Evolutionary conservation across 2,113 vertebrate species (phyloP).

Genomic region (Orientallactaga bullata): DNA sequence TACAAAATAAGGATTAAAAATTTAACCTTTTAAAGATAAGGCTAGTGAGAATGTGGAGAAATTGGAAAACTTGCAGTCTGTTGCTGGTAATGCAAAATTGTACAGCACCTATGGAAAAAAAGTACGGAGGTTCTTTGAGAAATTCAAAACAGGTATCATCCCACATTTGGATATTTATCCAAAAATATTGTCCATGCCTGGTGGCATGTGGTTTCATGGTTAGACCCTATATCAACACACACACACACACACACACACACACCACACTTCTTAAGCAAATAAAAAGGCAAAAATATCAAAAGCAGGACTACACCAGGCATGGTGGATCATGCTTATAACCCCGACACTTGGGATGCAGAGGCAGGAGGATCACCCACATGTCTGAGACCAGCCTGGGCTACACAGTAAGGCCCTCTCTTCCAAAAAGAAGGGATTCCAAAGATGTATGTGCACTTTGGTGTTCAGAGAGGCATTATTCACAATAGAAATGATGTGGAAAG

Average conservation of each 20-base stretch:
- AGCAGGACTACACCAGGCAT: background rate
- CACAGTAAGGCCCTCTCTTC: background rate
- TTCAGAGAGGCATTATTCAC: background rate
- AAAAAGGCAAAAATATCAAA: background rate
- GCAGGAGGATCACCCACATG: background rate
- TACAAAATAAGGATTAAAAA: conserved; percentile 71
- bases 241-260: background rate
- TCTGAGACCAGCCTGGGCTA: background rate
- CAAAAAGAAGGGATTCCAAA: background rate
- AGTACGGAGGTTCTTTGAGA: background rate
- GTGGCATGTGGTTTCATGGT: background rate
- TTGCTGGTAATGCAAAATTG: conserved; percentile 6
- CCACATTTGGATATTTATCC: background rate
- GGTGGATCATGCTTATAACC: background rate
- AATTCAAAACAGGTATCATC: conserved; percentile 7
- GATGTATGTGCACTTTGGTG: background rate
- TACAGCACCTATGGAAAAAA: conserved; percentile 7
- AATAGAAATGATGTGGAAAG: background rate
- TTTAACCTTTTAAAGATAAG: conserved; percentile 38
- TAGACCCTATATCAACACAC: no score
- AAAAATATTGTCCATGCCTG: background rate
- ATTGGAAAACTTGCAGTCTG: background rate
- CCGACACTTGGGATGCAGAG: background rate
- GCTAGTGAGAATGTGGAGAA: conserved; percentile 6
- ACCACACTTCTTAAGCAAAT: background rate